These are phyloP conservation scores for Spilarctia lutea DNA, from an alignment of 2,888 invertebrate species.

Conservation along the genomic window DNA sequence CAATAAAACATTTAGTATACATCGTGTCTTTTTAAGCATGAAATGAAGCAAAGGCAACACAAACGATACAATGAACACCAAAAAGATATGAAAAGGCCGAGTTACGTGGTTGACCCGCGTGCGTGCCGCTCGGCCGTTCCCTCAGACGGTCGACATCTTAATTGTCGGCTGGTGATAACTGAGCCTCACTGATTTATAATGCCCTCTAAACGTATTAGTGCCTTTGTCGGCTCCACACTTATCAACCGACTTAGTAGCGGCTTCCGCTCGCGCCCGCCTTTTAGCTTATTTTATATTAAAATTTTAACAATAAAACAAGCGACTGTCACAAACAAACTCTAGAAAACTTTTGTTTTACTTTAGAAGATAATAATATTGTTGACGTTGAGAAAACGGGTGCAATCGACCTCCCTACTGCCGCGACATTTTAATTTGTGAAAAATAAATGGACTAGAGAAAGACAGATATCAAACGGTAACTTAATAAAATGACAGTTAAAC, in stretches of 20 bases:
- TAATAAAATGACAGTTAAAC: constrained; percentile 34
- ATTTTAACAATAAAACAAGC: constrained; percentile 54
- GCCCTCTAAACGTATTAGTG: constrained; percentile 73
- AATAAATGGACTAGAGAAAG: constrained; percentile 35
- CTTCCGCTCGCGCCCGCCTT: constrained; percentile 71
- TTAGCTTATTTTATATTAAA: constrained; percentile 56
- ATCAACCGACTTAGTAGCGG: constrained; percentile 67
- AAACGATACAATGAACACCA: constrained; percentile 30
- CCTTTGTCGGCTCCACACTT: constrained; percentile 82
- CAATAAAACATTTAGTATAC: constrained; percentile 13
- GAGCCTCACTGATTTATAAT: constrained; percentile 80
- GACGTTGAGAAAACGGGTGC: constrained; percentile 19
- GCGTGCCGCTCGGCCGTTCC: constrained; percentile 50
- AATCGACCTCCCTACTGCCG: constrained; percentile 16
- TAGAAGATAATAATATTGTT: constrained; percentile 26
- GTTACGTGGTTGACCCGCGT: constrained; percentile 22
- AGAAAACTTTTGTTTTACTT: constrained; percentile 32
- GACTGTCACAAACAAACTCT: constrained; percentile 48
- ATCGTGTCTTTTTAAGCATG: constrained; percentile 5
- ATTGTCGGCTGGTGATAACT: constrained; percentile 79
- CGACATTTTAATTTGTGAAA: constrained; percentile 32
- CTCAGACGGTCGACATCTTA: constrained; percentile 72
- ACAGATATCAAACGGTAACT: constrained; percentile 41
- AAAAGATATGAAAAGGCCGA: constrained; percentile 21
- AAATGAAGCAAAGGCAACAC: background rate